phyloP scores from a whole-genome alignment of 2,888 invertebrate species.

The Zaprionus bogoriensis region DNA sequence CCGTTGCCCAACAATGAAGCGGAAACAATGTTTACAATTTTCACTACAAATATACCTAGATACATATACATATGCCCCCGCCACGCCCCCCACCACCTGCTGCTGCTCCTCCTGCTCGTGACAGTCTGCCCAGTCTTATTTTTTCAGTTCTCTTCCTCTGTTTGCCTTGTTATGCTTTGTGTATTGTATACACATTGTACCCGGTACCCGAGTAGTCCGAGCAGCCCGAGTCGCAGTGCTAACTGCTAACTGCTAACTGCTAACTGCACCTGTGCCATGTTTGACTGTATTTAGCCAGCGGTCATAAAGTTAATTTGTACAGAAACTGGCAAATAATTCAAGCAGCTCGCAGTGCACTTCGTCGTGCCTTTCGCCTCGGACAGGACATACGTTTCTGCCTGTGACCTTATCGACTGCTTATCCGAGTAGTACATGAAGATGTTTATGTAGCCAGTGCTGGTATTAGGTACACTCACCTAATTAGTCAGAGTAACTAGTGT shows the following conservation, averaged over 20 bases:
- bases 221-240: not conserved
- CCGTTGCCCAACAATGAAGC: slow-evolving; percentile 71
- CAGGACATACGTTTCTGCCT: not conserved
- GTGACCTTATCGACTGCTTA: not conserved
- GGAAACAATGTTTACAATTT: slow-evolving; percentile 78
- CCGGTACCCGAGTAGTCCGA: slow-evolving; percentile 6
- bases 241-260: not conserved
- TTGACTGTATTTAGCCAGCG: slow-evolving; percentile 75
- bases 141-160: slow-evolving; percentile 43
- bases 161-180: slow-evolving; percentile 76
- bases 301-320: slow-evolving; percentile 78
- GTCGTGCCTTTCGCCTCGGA: not conserved
- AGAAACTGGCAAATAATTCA: slow-evolving; percentile 76
- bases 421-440: not conserved
- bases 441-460: not conserved
- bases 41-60: slow-evolving; percentile 25
- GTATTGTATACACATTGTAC: slow-evolving; percentile 73
- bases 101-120: slow-evolving; percentile 28
- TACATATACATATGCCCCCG: slow-evolving; percentile 3
- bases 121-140: slow-evolving; percentile 42
- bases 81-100: not conserved
- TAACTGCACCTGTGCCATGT: slow-evolving; percentile 41
- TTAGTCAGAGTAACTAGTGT: no score
- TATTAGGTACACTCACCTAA: no score
- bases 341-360: slow-evolving; percentile 36